phyloP scores from a whole-genome alignment of 37 sponge, comb jelly and placozoan species.

The Crambe crambe region DNA sequence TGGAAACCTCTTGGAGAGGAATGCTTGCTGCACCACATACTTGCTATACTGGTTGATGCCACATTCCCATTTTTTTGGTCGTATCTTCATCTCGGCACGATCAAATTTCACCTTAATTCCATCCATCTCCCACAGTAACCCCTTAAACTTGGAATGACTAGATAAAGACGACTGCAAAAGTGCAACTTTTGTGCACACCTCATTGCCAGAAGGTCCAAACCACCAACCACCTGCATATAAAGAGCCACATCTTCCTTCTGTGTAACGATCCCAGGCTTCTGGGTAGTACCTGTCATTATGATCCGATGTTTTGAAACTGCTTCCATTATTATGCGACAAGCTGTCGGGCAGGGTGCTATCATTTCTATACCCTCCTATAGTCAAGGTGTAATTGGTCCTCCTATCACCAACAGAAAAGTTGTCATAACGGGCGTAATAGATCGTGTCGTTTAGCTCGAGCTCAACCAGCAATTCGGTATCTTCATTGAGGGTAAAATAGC shows the following conservation, averaged over 20 bases:
- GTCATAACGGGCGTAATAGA: constrained; percentile 18
- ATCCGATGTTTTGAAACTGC: constrained; percentile 24
- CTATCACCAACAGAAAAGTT: constrained; percentile 13
- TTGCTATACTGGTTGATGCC: background rate
- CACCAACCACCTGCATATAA: constrained; percentile 37
- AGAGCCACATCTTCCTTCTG: background rate
- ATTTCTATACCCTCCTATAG: constrained; percentile 3
- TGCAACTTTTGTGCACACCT: background rate
- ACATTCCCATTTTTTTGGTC: constrained; percentile 33
- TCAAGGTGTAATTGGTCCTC: constrained; percentile 13
- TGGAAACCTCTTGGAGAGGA: background rate
- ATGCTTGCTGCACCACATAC: background rate
- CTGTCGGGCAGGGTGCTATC: background rate
- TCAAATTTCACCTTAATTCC: background rate
- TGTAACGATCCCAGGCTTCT: no score
- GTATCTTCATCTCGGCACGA: constrained; percentile 33
- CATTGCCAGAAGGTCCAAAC: constrained; percentile 3
- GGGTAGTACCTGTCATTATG: background rate
- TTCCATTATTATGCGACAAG: background rate
- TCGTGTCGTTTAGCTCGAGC: constrained; percentile 27
- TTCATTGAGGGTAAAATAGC: constrained; percentile 5
- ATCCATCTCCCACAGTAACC: background rate
- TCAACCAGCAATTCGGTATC: constrained; percentile 32
- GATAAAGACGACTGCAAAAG: background rate
- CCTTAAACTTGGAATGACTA: background rate